Evolutionary conservation across 2,888 invertebrate species (phyloP).

Genomic region (Drosophila mettleri): DNA sequence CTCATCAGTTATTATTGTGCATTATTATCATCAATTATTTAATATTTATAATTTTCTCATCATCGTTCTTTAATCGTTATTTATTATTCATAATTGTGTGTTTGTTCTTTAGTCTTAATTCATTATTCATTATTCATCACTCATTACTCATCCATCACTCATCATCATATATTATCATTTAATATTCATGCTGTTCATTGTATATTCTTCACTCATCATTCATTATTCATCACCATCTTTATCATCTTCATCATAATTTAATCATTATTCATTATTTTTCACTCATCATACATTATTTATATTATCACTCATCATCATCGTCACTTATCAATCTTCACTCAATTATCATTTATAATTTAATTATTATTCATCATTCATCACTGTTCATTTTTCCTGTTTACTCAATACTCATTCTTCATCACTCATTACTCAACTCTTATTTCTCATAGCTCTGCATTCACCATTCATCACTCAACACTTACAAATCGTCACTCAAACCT

Average conservation of each 20-base stretch:
- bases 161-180: background rate
- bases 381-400: background rate
- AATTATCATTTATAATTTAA: rapidly evolving
- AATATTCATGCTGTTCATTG: too few species aligned
- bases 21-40: too few species aligned
- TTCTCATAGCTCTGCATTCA: background rate
- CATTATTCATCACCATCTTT: background rate
- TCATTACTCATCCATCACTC: background rate
- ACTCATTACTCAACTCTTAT: background rate
- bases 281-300: background rate
- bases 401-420: background rate
- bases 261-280: background rate
- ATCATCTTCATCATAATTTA: too few species aligned
- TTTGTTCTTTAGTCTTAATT: too few species aligned
- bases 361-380: background rate
- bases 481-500: too few species aligned
- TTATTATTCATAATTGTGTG: too few species aligned
- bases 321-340: background rate
- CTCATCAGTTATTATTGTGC: too few species aligned
- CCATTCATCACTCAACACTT: background rate
- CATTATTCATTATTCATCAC: background rate
- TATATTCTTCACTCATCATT: background rate
- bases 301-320: background rate
- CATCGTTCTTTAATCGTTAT: too few species aligned
- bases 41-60: too few species aligned